Base-by-base conservation (phyloP, 1,140 invertebrate species). In the Acromyrmex echinatior region DNA sequence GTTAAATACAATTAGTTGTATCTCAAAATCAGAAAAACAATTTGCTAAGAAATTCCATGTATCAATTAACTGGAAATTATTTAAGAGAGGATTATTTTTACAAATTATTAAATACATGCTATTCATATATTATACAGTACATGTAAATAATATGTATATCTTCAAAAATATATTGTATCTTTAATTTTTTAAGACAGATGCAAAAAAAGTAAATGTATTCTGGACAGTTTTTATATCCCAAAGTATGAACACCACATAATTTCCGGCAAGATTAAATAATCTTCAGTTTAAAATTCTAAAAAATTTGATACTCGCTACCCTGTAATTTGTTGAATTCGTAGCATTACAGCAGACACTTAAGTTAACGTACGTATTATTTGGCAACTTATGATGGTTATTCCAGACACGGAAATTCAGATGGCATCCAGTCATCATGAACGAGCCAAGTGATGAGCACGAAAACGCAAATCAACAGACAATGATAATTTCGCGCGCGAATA, bases 401-500 rank as follows among this genome's bases (percentile, higher is more conserved):
- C 53, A 65, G 63, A 84, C 21, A 14, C 60, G 68, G 70, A 56
- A 87, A 60, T 77, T 79, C 56, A 45, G 66, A 66, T 53, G 53
- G 73, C 71, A 62, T 82, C 78, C 80, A 76, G 63, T 73, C 88
- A 68, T 66, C 81, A 65, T 49, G 60, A 73, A 81, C 86, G 51
- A 76, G 56, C 80, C 70, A 70, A 49, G 74, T 68, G 79, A 81
- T 81, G 77, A 86, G 60, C 74, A 18, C 58, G 80, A 74, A 90
- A 87, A 82, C 86, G 89, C 90, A 78, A 86, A 91, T 84, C 87
- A 71, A 86, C 86, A 60, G 90, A 77, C 91, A 89, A 91, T 91
- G 92, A 93, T 92, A 94, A 93, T 94, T 25, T 25, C 25, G 25
- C 93, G 91, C 91, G 92, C 90, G 92, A 93, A 93, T 92, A 92